A percentile compares a stretch with the other conserved stretches of the same genome.
phyloP scores from a whole-genome alignment of 2,888 invertebrate species.

The Calameuta pallipes region DNA sequence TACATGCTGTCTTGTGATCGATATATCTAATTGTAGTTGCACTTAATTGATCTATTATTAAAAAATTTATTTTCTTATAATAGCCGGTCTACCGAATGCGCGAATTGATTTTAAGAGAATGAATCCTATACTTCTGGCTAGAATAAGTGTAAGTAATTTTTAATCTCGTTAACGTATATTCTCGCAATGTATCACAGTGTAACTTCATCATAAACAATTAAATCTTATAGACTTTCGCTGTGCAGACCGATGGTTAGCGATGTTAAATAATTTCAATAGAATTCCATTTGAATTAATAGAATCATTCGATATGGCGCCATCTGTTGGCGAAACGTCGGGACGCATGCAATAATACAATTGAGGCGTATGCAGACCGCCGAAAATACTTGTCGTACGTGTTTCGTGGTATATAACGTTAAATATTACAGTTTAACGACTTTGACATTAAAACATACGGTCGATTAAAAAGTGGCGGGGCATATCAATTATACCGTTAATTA shows the following conservation, averaged over 20 bases:
- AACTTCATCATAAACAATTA: not conserved
- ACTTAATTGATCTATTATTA: no score
- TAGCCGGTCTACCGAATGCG: conserved; percentile 1
- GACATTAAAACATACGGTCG: conserved; percentile 16
- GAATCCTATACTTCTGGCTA: conserved; percentile 2
- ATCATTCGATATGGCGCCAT: no score
- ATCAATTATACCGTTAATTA: conserved; percentile 45
- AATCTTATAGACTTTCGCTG: no score
- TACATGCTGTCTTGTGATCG: no score
- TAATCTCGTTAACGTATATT: conserved; percentile 23
- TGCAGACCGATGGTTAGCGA: no score
- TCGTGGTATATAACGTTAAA: conserved; percentile 1
- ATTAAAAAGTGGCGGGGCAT: conserved; percentile 21
- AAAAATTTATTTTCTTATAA: not conserved
- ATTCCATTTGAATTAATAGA: no score
- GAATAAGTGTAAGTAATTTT: conserved; percentile 15
- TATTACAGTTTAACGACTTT: conserved; percentile 19
- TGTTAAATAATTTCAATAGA: no score
- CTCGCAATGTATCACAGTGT: not conserved
- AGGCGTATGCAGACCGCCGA: not conserved
- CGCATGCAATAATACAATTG: not conserved
- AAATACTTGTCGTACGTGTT: not conserved
- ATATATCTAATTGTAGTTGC: no score
- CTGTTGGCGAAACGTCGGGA: not conserved
- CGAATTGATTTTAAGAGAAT: conserved; percentile 11